These are phyloP conservation scores for Lytechinus pictus DNA, from an alignment of 35 echinoderm and acorn worm genomes.

Conservation along the genomic window DNA sequence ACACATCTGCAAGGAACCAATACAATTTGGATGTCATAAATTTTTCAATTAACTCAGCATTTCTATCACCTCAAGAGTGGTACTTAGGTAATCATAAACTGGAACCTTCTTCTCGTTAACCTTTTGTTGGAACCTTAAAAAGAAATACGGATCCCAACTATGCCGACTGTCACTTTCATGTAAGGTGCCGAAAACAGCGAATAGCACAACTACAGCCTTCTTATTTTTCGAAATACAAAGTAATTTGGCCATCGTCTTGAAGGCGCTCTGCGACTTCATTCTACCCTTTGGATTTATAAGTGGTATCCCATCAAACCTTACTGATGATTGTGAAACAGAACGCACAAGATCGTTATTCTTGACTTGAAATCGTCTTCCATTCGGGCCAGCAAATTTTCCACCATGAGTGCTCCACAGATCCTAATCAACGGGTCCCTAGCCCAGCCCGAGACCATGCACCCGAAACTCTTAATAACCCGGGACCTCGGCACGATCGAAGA, in stretches of 20 bases:
- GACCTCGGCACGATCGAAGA: slow-evolving; percentile 22
- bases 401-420: slow-evolving; percentile 49
- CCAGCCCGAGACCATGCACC: slow-evolving; percentile 16
- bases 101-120: background rate
- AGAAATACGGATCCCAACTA: background rate
- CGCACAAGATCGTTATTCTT: background rate
- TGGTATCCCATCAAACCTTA: background rate
- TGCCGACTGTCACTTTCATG: background rate
- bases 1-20: background rate
- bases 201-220: background rate
- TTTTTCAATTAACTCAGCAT: background rate
- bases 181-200: background rate
- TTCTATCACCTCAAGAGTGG: background rate
- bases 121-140: background rate
- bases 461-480: slow-evolving; percentile 2
- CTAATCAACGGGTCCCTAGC: slow-evolving; percentile 40
- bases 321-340: background rate
- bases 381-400: background rate
- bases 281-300: background rate
- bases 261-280: background rate
- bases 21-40: background rate
- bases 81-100: background rate
- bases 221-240: background rate
- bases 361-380: background rate
- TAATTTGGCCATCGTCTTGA: background rate